A percentile compares a stretch with the other conserved stretches of the same genome.
Evolutionary conservation across 2,113 vertebrate species (phyloP).

Genomic region (Chlorodrepanis virens): DNA sequence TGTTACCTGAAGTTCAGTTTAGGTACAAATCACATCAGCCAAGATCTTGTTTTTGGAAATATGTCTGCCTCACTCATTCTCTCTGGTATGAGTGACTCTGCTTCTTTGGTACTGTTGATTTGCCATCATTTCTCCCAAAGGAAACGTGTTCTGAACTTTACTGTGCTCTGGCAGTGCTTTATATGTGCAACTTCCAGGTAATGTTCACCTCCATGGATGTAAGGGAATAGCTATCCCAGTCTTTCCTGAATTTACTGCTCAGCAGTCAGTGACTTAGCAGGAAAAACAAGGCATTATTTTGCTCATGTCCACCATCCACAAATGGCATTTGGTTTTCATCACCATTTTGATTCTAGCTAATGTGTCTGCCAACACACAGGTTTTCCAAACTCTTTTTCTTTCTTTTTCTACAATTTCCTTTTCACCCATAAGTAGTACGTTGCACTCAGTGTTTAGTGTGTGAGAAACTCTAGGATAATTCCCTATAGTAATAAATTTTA

Average conservation of each 20-base stretch:
- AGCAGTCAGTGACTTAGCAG: not conserved
- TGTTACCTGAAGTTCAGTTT: not conserved
- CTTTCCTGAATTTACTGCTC: not conserved
- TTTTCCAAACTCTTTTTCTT: not conserved
- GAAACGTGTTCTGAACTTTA: not conserved
- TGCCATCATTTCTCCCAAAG: not conserved
- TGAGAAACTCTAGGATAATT: not conserved
- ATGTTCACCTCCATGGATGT: not conserved
- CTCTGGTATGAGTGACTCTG: not conserved
- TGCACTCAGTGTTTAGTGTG: not conserved
- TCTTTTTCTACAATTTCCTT: not conserved
- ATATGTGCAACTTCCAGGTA: not conserved
- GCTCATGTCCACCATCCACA: not conserved
- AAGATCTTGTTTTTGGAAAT: not conserved
- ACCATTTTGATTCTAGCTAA: not conserved
- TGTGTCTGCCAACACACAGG: not conserved
- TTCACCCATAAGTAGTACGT: rapidly evolving
- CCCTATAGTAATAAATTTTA: not conserved
- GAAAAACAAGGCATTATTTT: not conserved
- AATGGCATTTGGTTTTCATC: not conserved
- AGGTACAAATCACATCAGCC: not conserved
- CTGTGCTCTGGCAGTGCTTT: not conserved
- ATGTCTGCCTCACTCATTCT: not conserved
- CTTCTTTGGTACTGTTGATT: rapidly evolving
- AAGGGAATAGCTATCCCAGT: too few relatives aligned